Base-by-base conservation (phyloP, 2,113 vertebrate species). In the Spea multiplicata region DNA sequence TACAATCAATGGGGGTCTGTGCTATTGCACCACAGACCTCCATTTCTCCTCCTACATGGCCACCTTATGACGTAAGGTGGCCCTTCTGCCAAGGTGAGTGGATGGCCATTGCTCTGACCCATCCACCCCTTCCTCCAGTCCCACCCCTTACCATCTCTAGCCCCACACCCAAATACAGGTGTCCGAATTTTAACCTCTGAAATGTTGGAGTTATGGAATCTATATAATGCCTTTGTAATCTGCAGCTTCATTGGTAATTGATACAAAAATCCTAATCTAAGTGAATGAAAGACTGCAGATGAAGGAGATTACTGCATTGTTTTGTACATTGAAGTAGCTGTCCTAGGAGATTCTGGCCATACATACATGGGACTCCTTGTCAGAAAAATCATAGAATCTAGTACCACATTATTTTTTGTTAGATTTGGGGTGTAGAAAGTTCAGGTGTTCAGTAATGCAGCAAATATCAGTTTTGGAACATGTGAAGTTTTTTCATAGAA, bases 391-490 rank as follows among this genome's bases (percentile, higher is more conserved):
- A 8, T 61, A 45, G 30, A 74, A 74, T 13, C 59, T 62, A 9
- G 5, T 30, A 13, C 4, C 55, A 45, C 16, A 8, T 64, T 74
- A 45, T 16, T 16, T 3, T 44, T 62, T 61, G 55, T 73, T 57
- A 73, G 55, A 61, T 74, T 74, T 74, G 59, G 45, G 46, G 46
- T 49, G 55, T 74, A 57, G n/a, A 47, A 64, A 64, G 5, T 3
- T 7, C 10, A 59, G 6, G 2, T 59, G 55, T 12, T 59, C 55
- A 59, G 55, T 59, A 59, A 59, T 59, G 55, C 55, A 1, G 8
- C 4, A 59, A 13, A 59, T 59, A 13, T 9, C 55, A 3, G 12
- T 9, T 12, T 12, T 13, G 10, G 55, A 59, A 59, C 10, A 59
- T 59, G 10, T 59, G 1, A n/a, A n/a, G 2, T 59, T 59, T 7